These are phyloP conservation scores for Natator depressus DNA, from an alignment of 2,113 vertebrate species.

Conservation along the genomic window DNA sequence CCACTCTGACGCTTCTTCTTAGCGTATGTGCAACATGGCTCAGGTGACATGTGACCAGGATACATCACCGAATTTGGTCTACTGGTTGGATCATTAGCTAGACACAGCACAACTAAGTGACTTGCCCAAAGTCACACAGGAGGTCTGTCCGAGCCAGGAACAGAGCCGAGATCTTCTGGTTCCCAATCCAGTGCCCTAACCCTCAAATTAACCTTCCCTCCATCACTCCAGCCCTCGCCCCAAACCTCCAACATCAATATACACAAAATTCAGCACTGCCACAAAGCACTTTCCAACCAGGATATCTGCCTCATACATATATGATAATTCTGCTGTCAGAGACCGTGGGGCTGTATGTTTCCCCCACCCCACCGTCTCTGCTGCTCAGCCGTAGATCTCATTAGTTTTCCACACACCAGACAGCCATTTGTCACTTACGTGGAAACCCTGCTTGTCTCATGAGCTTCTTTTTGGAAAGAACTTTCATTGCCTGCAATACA, in stretches of 20 bases:
- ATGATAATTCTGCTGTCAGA: background rate
- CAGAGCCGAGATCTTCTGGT: background rate
- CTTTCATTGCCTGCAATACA: slow-evolving; percentile 93
- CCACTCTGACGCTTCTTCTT: background rate
- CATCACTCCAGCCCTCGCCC: background rate
- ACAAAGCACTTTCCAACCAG: background rate
- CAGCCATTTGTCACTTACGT: slow-evolving; percentile 84
- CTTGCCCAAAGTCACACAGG: background rate
- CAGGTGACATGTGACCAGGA: too few relatives aligned
- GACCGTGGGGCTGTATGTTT: background rate
- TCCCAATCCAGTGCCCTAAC: background rate
- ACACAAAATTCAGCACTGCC: background rate
- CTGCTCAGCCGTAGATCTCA: background rate
- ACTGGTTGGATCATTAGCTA: too few relatives aligned
- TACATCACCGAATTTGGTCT: too few relatives aligned
- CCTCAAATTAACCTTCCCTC: background rate
- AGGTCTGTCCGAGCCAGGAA: background rate
- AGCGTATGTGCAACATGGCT: too few relatives aligned
- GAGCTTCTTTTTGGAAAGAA: slow-evolving; percentile 96
- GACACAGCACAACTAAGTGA: background rate
- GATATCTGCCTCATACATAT: background rate
- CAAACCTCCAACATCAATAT: background rate
- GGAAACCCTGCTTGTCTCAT: slow-evolving; percentile 98
- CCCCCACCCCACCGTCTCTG: background rate
- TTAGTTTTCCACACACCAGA: background rate